Evolutionary conservation across 2,113 vertebrate species (phyloP).

Genomic region (Phylloscopus trochilus): DNA sequence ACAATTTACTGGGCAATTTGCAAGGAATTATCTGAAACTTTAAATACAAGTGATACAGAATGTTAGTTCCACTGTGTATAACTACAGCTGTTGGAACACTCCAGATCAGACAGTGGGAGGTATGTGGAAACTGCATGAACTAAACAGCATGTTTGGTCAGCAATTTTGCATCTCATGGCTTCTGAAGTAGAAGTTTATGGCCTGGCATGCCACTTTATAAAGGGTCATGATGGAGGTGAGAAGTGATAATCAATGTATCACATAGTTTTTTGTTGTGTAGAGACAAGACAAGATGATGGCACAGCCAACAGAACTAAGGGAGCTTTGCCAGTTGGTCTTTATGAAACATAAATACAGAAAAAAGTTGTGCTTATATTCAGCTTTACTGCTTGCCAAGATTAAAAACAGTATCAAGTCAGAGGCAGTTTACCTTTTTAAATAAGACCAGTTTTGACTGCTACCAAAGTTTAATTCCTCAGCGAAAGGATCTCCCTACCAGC

Average conservation of each 20-base stretch:
- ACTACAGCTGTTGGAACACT: background rate
- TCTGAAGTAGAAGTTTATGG: background rate
- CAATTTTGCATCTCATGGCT: background rate
- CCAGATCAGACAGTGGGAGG: background rate
- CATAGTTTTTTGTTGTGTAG: background rate
- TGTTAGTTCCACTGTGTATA: background rate
- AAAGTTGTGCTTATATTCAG: background rate
- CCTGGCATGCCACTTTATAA: background rate
- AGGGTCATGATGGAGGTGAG: background rate
- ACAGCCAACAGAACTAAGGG: background rate
- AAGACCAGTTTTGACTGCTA: background rate
- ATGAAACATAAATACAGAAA: background rate
- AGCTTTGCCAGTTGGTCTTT: background rate
- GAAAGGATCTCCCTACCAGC: background rate
- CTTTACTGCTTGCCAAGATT: background rate
- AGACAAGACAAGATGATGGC: background rate
- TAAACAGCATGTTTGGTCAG: background rate
- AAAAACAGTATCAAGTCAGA: background rate
- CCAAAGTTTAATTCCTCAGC: background rate
- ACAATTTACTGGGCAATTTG: background rate
- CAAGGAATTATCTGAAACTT: background rate
- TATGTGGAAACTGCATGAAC: background rate
- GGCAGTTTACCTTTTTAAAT: background rate
- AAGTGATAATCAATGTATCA: background rate
- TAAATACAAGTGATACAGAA: background rate